phyloP scores from a whole-genome alignment of 2,113 vertebrate species.

The Ctenodactylus gundi region DNA sequence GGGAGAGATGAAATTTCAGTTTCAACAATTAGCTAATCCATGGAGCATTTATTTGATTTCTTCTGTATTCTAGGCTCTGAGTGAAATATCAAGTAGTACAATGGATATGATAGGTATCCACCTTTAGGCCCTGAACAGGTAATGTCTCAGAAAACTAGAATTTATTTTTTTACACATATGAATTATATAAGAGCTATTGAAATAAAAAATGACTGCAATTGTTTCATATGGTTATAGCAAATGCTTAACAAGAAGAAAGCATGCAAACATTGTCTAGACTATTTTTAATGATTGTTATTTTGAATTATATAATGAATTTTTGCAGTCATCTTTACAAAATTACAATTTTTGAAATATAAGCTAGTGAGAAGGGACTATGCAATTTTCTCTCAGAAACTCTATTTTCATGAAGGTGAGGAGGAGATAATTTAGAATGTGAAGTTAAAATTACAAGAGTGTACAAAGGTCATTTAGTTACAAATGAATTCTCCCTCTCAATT shows the following conservation, averaged over 20 bases:
- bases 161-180: conserved; percentile 1
- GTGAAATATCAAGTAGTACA: conserved; percentile 15
- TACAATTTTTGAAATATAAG: conserved; percentile 49
- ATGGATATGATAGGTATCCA: not conserved
- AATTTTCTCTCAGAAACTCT: conserved; percentile 70
- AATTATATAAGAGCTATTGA: conserved; percentile 41
- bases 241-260: conserved; percentile 32
- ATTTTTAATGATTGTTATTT: conserved; percentile 43
- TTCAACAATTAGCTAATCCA: not conserved
- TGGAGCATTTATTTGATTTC: not conserved
- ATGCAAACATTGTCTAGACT: not conserved
- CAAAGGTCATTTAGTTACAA: conserved; percentile 72
- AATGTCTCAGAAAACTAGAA: conserved; percentile 23
- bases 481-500: conserved; percentile 77
- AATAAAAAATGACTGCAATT: conserved; percentile 58
- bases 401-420: conserved; percentile 79
- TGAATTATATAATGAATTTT: conserved; percentile 37
- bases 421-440: conserved; percentile 79
- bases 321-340: conserved; percentile 45
- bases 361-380: conserved; percentile 65
- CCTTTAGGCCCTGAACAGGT: not conserved
- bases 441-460: conserved; percentile 77
- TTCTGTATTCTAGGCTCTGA: not conserved
- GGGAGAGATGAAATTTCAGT: not conserved
- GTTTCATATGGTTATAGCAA: conserved; percentile 58